phyloP scores from a whole-genome alignment of 2,888 invertebrate genomes.

The Elmis aenea region DNA sequence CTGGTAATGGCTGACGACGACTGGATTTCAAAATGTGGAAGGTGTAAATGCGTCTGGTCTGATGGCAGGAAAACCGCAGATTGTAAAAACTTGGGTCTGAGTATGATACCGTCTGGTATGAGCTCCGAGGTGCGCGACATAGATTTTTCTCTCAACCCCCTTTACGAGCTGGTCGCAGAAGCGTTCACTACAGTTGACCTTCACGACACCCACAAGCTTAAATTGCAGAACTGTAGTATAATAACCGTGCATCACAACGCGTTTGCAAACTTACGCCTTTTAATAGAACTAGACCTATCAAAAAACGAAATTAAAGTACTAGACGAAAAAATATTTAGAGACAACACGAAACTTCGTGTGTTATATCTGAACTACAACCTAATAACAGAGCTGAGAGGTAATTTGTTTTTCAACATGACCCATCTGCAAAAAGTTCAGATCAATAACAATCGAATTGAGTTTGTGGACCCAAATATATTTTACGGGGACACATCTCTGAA shows the following conservation, averaged over 20 bases:
- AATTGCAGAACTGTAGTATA: conserved; percentile 69
- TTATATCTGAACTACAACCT: conserved; percentile 71
- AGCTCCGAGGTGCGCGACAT: conserved; percentile 68
- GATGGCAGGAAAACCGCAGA: conserved; percentile 80
- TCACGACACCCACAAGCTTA: conserved; percentile 76
- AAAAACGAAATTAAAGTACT: conserved; percentile 64
- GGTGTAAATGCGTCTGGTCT: conserved; percentile 81
- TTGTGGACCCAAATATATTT: conserved; percentile 68
- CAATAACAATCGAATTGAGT: conserved; percentile 67
- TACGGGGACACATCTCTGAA: conserved; percentile 59
- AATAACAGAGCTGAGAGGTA: conserved; percentile 61
- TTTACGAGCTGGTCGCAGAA: conserved; percentile 60
- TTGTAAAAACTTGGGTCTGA: conserved; percentile 56
- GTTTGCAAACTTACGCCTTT: conserved; percentile 67
- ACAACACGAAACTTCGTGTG: conserved; percentile 65
- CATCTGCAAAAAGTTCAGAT: conserved; percentile 73
- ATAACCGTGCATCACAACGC: conserved; percentile 68
- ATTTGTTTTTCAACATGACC: conserved; percentile 50
- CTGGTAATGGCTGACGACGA: conserved; percentile 51
- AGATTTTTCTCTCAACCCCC: conserved; percentile 66
- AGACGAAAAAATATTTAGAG: conserved; percentile 65
- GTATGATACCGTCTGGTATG: conserved; percentile 65
- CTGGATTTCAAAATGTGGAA: conserved; percentile 53
- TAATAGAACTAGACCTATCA: conserved; percentile 79
- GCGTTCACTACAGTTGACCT: conserved; percentile 67